Evolutionary conservation across 2,888 invertebrate species (phyloP), one percentile per base, ranked within the genome.

Genomic region (Drosophila kuntzei): DNA sequence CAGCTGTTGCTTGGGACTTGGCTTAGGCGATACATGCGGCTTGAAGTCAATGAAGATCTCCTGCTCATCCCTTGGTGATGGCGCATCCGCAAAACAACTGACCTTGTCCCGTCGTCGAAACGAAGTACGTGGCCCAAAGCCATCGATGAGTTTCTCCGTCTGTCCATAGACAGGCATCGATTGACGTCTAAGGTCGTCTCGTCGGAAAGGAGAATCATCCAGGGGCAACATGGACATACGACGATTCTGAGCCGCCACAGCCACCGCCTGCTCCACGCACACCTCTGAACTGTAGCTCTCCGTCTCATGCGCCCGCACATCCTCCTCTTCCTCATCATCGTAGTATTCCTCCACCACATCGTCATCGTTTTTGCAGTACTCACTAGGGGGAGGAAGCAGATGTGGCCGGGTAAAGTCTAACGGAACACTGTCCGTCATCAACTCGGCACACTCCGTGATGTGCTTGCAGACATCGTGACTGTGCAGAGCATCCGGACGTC

Each of bases 1-100:
- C 90, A 92, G 92, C 83, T 93, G 93, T 81, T 93, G 77, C 72
- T 93, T 93, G 32, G 94, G 94, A 67, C 94, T 94, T 55, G 94
- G 94, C 54, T 94, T 94, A 55, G 95, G 95, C 16, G 95, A 95
- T 12, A 95, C 93, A 71, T 95, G 94, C 6, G 97, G 97, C 92
- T 97, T 97, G 90, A 97, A 97, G 90, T 97, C 96, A 76, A 97
- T 97, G 71, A 97, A 95, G 61, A 97, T 97, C 92, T 97, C 97
- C 80, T 95, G 94, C 90, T 95, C 95, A 85, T 95, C 95, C 0
- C 81, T 73, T 16, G 63, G 66, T 12, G 72, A 71, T 0, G 67
- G 68, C 5, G 37, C 64, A 14, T 72, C 71, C 8, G 69, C 32
- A 50, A 80, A 81, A 51, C 76, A 79, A 16, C 80, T 87, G 25